These are phyloP conservation scores for Varecia variegata DNA, from an alignment of 2,797 vertebrate species.

Conservation along the genomic window DNA sequence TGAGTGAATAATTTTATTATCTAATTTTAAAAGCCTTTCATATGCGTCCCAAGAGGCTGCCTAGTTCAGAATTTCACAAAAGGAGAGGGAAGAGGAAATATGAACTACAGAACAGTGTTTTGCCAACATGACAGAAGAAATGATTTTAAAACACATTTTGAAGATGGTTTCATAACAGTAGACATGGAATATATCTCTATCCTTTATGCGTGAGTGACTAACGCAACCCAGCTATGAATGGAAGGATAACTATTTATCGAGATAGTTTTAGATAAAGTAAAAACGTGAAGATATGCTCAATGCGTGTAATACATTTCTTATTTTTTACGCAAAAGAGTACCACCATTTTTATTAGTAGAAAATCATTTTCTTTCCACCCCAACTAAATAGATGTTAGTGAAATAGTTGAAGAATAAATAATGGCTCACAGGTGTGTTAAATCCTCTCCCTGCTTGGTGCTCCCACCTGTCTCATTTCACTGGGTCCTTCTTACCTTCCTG, in stretches of 20 bases:
- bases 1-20: background rate
- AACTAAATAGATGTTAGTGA: background rate
- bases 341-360: background rate
- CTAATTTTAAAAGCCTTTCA: background rate
- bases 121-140: conserved; percentile 30
- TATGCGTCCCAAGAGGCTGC: background rate
- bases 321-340: background rate
- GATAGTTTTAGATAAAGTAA: background rate
- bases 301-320: background rate
- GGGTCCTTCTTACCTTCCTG: background rate
- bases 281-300: background rate
- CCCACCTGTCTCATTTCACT: background rate
- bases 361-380: background rate
- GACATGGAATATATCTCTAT: background rate
- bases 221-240: background rate
- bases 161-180: conserved; percentile 24
- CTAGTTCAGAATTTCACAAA: conserved; percentile 16
- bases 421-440: background rate
- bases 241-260: background rate
- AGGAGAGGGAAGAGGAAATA: background rate
- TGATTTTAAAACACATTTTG: background rate
- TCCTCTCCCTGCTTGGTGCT: background rate
- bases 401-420: background rate
- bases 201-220: background rate
- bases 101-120: conserved; percentile 1